Evolutionary conservation across 2,113 vertebrate genomes (phyloP).

Genomic region (chimpanzee (Pan troglodytes)): NHGRI_mPanTro3-v2.1_pri NC_072402.2:1404001-1404500

Average conservation of each 20-base stretch:
- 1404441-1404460: background rate
- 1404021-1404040: background rate
- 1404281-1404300: background rate
- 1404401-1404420: background rate
- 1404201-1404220: background rate
- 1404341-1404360: background rate
- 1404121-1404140: background rate
- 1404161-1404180: background rate
- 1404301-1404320: too few species aligned
- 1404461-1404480: background rate
- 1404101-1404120: background rate
- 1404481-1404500: conserved; percentile 87
- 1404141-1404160: background rate
- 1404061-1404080: too few species aligned
- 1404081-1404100: background rate
- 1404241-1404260: background rate
- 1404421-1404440: background rate
- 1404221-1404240: background rate
- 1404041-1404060: background rate
- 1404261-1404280: background rate
- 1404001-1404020: too few species aligned
- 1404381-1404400: background rate
- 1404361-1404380: background rate
- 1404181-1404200: background rate
- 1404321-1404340: too few species aligned